Evolutionary conservation across 2,797 vertebrate genomes (phyloP).

Genomic region (Pitangus sulphuratus): DNA sequence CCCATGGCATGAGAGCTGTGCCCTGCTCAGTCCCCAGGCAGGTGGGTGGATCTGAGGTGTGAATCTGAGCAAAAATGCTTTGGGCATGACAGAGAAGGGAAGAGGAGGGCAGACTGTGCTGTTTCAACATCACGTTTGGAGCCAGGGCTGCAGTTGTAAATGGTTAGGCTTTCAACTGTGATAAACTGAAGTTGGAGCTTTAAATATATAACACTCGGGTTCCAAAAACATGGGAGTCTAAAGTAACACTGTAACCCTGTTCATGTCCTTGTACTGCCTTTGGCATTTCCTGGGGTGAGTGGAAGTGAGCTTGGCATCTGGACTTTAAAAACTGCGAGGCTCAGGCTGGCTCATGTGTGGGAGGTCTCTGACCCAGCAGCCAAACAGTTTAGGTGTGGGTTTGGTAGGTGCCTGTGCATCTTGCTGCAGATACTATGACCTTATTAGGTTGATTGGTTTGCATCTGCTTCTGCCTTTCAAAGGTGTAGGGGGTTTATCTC

Average conservation of each 20-base stretch:
- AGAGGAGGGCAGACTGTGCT: background rate
- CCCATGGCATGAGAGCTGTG: fast-evolving
- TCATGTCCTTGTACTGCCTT: background rate
- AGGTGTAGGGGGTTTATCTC: background rate
- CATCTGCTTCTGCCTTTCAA: background rate
- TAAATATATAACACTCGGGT: background rate
- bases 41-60: background rate
- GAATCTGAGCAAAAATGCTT: background rate
- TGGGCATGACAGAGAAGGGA: background rate
- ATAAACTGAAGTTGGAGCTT: background rate
- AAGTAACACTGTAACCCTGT: background rate
- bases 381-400: background rate
- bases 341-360: background rate
- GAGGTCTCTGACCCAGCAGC: background rate
- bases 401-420: background rate
- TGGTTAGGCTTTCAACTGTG: background rate
- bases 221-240: background rate
- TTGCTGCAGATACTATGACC: background rate
- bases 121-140: fast-evolving
- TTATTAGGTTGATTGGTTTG: background rate
- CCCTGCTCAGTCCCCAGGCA: background rate
- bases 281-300: fast-evolving
- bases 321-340: background rate
- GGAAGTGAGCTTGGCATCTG: background rate
- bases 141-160: background rate